Evolutionary conservation across 2,113 vertebrate genomes (phyloP).

Genomic region (Lasiurus cinereus): DNA sequence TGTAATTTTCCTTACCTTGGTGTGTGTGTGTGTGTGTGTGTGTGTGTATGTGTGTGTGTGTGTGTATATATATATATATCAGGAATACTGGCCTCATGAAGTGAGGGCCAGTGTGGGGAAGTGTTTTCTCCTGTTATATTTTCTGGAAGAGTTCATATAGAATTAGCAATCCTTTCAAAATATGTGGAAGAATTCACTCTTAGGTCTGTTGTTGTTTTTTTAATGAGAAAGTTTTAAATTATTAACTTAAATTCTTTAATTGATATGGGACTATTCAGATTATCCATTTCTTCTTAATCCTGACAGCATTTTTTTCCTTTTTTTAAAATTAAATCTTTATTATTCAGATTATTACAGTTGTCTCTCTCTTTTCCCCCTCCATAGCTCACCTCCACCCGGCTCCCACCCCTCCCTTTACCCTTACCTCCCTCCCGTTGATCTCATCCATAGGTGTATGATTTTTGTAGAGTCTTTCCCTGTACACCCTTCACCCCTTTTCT

Average conservation of each 20-base stretch:
- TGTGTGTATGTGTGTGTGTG: too few species aligned
- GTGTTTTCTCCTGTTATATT: background rate
- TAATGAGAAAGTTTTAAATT: background rate
- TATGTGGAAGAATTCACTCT: slow-evolving; percentile 5
- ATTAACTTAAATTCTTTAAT: background rate
- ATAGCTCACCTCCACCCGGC: too few species aligned
- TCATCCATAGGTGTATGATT: too few species aligned
- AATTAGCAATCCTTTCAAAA: background rate
- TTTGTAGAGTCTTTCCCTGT: too few species aligned
- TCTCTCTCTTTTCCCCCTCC: too few species aligned
- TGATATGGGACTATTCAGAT: background rate
- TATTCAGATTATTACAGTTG: too few species aligned
- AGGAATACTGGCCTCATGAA: background rate
- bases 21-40: too few species aligned
- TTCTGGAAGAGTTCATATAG: background rate
- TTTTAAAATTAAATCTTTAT: too few species aligned
- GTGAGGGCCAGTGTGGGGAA: background rate
- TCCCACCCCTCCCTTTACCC: too few species aligned
- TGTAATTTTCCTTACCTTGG: background rate
- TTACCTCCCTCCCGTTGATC: too few species aligned
- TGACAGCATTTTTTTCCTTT: background rate
- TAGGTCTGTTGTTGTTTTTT: background rate
- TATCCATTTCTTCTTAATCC: background rate
- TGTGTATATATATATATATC: background rate
- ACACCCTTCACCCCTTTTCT: too few species aligned